Conservation (phyloP, 2,797 vertebrate genomes). For the Mormyrus proboscirostris region DNA sequence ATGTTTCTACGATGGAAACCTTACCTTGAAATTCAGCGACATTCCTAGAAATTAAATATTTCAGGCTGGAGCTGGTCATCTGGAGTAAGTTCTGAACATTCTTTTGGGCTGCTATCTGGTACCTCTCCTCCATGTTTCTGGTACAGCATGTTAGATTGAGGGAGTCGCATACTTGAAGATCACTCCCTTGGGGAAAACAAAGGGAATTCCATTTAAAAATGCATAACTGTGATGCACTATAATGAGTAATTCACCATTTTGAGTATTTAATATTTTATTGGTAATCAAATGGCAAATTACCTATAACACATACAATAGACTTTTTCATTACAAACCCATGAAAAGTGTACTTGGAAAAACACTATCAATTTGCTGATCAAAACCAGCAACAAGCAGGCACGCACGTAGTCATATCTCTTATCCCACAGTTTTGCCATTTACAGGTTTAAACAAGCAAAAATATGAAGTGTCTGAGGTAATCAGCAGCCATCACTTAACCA, state of each 20-base stretch:
- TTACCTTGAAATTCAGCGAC: constrained; percentile 64
- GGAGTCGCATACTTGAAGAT: constrained; percentile 58
- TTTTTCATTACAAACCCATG: not conserved
- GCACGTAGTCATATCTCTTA: not conserved
- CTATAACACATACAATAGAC: not conserved
- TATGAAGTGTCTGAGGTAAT: constrained; percentile 22
- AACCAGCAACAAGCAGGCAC: not conserved
- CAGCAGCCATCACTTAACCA: constrained; percentile 24
- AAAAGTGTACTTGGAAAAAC: not conserved
- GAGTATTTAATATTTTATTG: not conserved
- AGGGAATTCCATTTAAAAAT: not conserved
- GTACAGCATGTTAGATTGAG: constrained; percentile 57
- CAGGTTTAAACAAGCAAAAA: constrained; percentile 20
- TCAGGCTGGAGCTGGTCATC: constrained; percentile 46
- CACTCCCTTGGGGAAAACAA: constrained; percentile 44
- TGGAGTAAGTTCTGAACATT: constrained; percentile 56
- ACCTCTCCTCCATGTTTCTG: constrained; percentile 58
- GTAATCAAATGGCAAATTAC: not conserved
- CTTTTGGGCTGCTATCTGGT: constrained; percentile 47
- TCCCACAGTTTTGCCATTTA: not conserved
- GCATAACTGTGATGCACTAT: not conserved
- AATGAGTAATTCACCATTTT: not conserved
- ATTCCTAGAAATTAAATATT: constrained; percentile 53
- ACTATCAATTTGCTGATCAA: not conserved
- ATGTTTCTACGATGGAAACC: not conserved